Evolutionary conservation across 2,888 invertebrate genomes (phyloP).

Genomic region (Andrena marginata): DNA sequence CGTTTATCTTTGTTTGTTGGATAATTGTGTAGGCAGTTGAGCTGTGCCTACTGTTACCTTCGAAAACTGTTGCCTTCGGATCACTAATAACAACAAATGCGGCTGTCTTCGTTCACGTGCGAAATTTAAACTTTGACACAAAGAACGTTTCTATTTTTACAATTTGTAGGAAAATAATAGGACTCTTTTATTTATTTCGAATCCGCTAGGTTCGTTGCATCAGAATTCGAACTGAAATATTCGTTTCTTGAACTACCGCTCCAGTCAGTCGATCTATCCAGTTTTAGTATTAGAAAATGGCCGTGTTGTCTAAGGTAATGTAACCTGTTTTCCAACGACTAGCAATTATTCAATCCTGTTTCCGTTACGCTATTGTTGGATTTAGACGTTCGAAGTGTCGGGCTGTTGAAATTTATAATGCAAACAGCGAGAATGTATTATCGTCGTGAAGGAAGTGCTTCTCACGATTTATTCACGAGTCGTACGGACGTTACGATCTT

Average conservation of each 20-base stretch:
- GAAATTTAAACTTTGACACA: no score
- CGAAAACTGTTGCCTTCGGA: no score
- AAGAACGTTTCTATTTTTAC: no score
- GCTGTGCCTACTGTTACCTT: no score
- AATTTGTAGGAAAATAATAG: no score
- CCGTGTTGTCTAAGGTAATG: neutral
- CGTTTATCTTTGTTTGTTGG: no score
- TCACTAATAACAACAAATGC: no score
- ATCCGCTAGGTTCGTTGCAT: neutral
- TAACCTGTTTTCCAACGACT: neutral
- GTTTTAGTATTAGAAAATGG: neutral
- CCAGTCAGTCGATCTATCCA: neutral
- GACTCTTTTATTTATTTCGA: no score
- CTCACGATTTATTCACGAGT: neutral
- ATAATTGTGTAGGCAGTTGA: no score
- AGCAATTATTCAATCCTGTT: neutral
- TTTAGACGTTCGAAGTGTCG: neutral
- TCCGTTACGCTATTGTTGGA: neutral
- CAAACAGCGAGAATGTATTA: neutral
- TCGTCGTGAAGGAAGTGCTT: conserved; percentile 4
- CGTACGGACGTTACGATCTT: neutral
- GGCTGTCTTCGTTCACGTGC: no score
- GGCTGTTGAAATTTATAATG: neutral
- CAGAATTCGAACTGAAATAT: neutral
- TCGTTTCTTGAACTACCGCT: neutral